phyloP scores from a whole-genome alignment of 2,888 invertebrate species.

The Drosophila meridionalis region DNA sequence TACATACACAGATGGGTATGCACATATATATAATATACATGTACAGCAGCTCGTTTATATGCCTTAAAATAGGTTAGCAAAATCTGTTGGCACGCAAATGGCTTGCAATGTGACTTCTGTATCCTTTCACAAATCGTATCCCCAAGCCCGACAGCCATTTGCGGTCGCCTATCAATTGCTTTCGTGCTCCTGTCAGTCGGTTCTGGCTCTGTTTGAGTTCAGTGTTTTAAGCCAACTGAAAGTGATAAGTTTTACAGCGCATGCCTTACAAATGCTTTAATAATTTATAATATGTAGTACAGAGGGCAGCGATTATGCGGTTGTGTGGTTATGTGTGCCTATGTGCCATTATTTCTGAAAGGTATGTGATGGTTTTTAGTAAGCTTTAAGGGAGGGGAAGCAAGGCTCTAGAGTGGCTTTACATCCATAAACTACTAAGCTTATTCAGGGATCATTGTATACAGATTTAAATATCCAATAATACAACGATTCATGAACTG shows the following conservation, averaged over 20 bases:
- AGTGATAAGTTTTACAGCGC: slow-evolving; percentile 47
- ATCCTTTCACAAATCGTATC: slow-evolving; percentile 11
- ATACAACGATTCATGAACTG: no score
- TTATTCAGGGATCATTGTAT: not conserved
- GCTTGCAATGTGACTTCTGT: slow-evolving; percentile 28
- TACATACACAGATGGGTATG: not conserved
- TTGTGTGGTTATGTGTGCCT: slow-evolving; percentile 26
- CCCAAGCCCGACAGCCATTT: slow-evolving; percentile 23
- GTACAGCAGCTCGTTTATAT: slow-evolving; percentile 2
- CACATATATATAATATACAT: slow-evolving; percentile 7
- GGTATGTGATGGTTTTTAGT: not conserved
- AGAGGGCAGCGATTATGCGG: slow-evolving; percentile 20
- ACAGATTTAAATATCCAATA: not conserved
- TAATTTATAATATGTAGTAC: slow-evolving; percentile 46
- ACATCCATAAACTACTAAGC: not conserved
- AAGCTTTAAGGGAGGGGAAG: not conserved
- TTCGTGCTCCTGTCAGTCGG: not conserved
- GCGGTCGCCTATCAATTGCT: slow-evolving; percentile 57
- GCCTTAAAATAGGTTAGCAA: slow-evolving; percentile 27
- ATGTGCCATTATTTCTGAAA: slow-evolving; percentile 7
- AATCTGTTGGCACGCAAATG: slow-evolving; percentile 42
- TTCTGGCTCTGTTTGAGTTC: slow-evolving; percentile 3
- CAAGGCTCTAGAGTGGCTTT: not conserved
- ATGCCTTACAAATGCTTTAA: slow-evolving; percentile 15
- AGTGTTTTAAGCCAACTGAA: slow-evolving; percentile 52